phyloP scores from a whole-genome alignment of 2,113 vertebrate species.

The Poeciliopsis retropinna region DNA sequence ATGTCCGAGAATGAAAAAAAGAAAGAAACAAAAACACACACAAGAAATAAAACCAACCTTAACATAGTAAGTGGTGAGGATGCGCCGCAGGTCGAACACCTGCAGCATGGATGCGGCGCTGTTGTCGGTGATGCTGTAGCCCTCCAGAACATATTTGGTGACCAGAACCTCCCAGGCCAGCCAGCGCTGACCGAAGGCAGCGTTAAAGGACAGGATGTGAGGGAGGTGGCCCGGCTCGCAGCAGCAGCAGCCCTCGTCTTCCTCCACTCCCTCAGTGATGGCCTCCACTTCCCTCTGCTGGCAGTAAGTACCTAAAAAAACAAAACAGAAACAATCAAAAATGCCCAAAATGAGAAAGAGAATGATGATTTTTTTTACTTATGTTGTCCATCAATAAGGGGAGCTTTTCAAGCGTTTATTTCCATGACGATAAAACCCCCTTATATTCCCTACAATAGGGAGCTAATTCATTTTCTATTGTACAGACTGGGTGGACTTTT shows the following conservation, averaged over 20 bases:
- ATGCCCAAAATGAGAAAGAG: neutral
- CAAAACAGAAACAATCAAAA: neutral
- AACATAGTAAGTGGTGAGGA: slow-evolving; percentile 92
- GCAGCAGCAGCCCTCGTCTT: slow-evolving; percentile 92
- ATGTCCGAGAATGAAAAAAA: neutral
- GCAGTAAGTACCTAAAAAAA: slow-evolving; percentile 86
- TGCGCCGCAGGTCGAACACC: slow-evolving; percentile 90
- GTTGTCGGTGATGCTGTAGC: slow-evolving; percentile 93
- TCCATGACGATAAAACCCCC: neutral
- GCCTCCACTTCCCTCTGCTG: slow-evolving; percentile 94
- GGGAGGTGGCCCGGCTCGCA: slow-evolving; percentile 91
- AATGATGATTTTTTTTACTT: neutral
- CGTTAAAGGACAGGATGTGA: slow-evolving; percentile 89
- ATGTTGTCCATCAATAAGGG: no score
- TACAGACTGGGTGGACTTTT: neutral
- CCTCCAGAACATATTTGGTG: slow-evolving; percentile 91
- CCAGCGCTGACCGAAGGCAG: slow-evolving; percentile 92
- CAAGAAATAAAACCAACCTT: slow-evolving; percentile 77
- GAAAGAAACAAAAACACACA: no score
- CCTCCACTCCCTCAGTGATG: slow-evolving; percentile 91
- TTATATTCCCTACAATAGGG: neutral
- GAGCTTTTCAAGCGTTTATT: no score
- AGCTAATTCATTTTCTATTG: neutral
- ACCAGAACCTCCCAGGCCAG: slow-evolving; percentile 92
- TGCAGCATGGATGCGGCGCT: slow-evolving; percentile 93